Evolutionary conservation across 2,113 vertebrate species (phyloP).

Genomic region (Eidolon helvum): DNA sequence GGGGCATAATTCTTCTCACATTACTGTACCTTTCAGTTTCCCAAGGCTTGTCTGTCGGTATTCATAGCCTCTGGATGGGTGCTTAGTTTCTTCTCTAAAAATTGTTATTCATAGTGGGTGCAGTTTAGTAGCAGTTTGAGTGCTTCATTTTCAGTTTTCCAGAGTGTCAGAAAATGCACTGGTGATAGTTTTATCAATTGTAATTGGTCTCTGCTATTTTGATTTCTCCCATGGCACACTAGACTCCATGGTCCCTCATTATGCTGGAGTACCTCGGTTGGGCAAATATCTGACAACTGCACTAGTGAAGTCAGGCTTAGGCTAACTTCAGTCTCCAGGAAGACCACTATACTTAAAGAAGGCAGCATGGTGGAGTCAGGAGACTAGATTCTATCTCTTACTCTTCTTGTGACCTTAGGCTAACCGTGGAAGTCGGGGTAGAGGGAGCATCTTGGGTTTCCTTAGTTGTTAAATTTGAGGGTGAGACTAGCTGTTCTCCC

Average conservation of each 20-base stretch:
- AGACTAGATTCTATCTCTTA: neutral
- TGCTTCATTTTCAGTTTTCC: neutral
- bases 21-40: neutral
- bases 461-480: neutral
- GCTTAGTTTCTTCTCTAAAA: constrained; percentile 27
- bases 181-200: neutral
- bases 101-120: neutral
- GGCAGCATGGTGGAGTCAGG: neutral
- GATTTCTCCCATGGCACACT: neutral
- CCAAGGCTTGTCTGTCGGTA: neutral
- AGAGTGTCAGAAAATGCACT: neutral
- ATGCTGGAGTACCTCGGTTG: neutral
- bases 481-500: neutral
- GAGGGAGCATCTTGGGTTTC: neutral
- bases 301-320: neutral
- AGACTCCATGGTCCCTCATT: neutral
- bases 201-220: constrained; percentile 16
- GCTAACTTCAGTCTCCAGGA: neutral
- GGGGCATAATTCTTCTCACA: neutral
- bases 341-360: neutral
- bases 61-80: neutral
- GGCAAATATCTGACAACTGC: neutral
- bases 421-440: neutral
- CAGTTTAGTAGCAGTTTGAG: neutral
- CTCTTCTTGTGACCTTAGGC: neutral